These are phyloP conservation scores for Apis dorsata DNA, from an alignment of 1,140 invertebrate genomes.

Conservation along the genomic window DNA sequence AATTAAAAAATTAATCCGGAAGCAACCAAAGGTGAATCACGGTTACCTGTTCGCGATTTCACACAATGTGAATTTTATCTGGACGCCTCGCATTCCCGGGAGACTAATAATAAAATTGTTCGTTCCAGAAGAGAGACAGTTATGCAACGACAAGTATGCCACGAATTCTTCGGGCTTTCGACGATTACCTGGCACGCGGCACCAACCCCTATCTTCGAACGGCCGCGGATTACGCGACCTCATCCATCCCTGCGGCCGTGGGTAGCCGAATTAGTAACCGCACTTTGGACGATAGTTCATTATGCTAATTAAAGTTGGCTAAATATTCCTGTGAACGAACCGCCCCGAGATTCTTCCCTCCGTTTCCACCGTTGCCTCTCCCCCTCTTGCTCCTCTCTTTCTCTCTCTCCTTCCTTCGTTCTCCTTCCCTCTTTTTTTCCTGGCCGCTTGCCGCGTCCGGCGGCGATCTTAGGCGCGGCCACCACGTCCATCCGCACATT, in stretches of 20 bases:
- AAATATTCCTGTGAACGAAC: constrained; percentile 53
- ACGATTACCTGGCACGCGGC: constrained; percentile 11
- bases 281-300: constrained; percentile 63
- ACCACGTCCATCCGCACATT: constrained; percentile 45
- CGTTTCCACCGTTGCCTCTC: constrained; percentile 4
- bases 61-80: background rate
- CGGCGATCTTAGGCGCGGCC: constrained; percentile 48
- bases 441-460: constrained; percentile 52
- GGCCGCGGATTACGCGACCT: constrained; percentile 16
- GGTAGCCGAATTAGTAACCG: constrained; percentile 55
- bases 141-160: background rate
- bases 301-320: constrained; percentile 66
- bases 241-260: background rate
- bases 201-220: constrained; percentile 17
- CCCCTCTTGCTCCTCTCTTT: background rate
- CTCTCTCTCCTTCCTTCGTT: background rate
- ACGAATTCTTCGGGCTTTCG: constrained; percentile 42
- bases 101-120: constrained; percentile 58
- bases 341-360: background rate
- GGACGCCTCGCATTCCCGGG: constrained; percentile 20
- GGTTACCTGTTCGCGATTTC: background rate
- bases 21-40: constrained; percentile 5
- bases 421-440: constrained; percentile 37
- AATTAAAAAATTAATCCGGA: constrained; percentile 54
- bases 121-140: background rate